Percentiles rank a stretch among this genome's conserved stretches.
phyloP scores from a whole-genome alignment of 2,113 vertebrate genomes.

The Oncorhynchus gorbuscha region DNA sequence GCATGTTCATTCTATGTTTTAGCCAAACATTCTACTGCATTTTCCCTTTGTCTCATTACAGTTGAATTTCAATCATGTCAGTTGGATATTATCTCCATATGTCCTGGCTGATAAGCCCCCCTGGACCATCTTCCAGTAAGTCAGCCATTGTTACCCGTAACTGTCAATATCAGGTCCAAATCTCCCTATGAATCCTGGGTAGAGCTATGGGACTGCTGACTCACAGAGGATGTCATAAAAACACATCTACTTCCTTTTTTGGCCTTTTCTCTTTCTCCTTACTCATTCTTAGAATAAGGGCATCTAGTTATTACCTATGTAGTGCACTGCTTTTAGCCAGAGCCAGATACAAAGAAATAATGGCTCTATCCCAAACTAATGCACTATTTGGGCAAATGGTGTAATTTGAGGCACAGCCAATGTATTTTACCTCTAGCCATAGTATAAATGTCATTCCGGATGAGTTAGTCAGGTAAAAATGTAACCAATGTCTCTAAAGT shows the following conservation, averaged over 20 bases:
- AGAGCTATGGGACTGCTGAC: not conserved
- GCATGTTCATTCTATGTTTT: too few species aligned
- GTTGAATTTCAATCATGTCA: too few species aligned
- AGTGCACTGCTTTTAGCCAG: too few species aligned
- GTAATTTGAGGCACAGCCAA: not conserved
- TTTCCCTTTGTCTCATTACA: too few species aligned
- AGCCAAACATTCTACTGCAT: too few species aligned
- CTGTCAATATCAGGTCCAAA: not conserved
- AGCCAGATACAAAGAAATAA: not conserved
- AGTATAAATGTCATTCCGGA: not conserved
- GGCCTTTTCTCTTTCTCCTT: too few species aligned
- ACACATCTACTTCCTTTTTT: not conserved
- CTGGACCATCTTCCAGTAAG: not conserved
- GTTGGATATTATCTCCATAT: not conserved
- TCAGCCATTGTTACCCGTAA: not conserved
- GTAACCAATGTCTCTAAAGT: slow-evolving; percentile 21
- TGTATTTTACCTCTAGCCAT: not conserved
- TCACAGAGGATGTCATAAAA: not conserved
- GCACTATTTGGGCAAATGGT: not conserved
- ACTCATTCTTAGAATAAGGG: not conserved
- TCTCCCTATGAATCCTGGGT: not conserved
- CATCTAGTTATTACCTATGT: too few species aligned
- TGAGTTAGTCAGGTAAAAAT: slow-evolving; percentile 31
- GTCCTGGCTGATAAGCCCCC: not conserved
- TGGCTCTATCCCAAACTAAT: not conserved